Evolutionary conservation across 2,113 vertebrate genomes (phyloP).

Genomic region (Coryphaenoides rupestris): DNA sequence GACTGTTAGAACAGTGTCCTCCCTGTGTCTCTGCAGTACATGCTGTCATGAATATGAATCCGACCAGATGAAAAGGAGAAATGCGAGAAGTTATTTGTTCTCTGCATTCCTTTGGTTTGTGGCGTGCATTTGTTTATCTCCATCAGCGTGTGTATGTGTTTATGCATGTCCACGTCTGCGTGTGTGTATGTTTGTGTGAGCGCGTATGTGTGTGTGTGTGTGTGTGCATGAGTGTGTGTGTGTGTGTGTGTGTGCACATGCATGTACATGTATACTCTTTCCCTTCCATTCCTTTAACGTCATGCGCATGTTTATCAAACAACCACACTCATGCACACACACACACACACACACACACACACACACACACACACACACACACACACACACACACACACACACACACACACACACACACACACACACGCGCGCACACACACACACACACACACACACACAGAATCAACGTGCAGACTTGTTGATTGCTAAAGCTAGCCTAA

Average conservation of each 20-base stretch:
- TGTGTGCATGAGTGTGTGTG: not conserved
- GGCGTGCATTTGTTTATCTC: not conserved
- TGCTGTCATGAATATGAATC: not conserved
- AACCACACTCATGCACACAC: not conserved
- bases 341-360: not conserved
- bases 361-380: conserved; percentile 2
- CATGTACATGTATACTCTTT: not conserved
- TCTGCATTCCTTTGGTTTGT: conserved; percentile 11
- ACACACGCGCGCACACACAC: conserved; percentile 20
- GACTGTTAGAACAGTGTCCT: not conserved
- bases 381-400: conserved; percentile 18
- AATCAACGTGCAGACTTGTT: conserved; percentile 3
- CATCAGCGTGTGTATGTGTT: conserved; percentile 3
- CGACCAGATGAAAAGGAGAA: conserved; percentile 14
- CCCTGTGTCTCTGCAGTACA: not conserved
- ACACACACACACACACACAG: conserved; percentile 15
- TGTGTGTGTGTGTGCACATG: not conserved
- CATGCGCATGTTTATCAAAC: too few species aligned
- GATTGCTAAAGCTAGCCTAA: too few species aligned
- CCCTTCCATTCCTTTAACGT: not conserved
- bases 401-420: conserved; percentile 12
- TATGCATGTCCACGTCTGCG: conserved; percentile 1
- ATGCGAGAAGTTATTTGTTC: not conserved
- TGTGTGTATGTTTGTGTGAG: not conserved
- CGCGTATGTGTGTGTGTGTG: not conserved